Evolutionary conservation across 2,888 invertebrate genomes (phyloP).

Genomic region (Meliscaeva auricollis): DNA sequence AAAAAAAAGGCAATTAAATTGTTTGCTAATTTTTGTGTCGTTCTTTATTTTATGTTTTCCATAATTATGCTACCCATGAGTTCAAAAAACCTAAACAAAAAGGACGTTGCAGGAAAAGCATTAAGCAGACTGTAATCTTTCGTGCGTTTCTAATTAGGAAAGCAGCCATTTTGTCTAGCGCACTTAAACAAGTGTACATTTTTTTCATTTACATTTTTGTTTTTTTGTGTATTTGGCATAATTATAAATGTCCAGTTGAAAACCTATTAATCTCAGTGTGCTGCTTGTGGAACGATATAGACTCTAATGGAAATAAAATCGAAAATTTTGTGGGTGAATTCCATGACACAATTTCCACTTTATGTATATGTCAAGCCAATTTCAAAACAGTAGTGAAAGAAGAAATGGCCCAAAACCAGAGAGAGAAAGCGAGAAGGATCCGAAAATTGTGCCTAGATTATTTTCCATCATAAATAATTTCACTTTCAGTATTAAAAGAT

Average conservation of each 20-base stretch:
- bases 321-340: slow-evolving; percentile 50
- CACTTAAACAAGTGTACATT: slow-evolving; percentile 9
- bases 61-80: slow-evolving; percentile 29
- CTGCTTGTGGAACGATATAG: slow-evolving; percentile 7
- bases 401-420: neutral
- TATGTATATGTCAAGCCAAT: neutral
- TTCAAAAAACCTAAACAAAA: slow-evolving; percentile 17
- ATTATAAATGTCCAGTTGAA: slow-evolving; percentile 67
- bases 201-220: slow-evolving; percentile 21
- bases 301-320: slow-evolving; percentile 36
- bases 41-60: slow-evolving; percentile 27
- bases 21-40: slow-evolving; percentile 51
- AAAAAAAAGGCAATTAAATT: slow-evolving; percentile 48
- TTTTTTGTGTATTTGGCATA: slow-evolving; percentile 53
- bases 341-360: slow-evolving; percentile 59
- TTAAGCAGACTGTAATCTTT: slow-evolving; percentile 49
- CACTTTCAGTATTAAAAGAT: slow-evolving; percentile 30
- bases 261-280: slow-evolving; percentile 61
- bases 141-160: slow-evolving; percentile 58
- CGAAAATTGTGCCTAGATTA: slow-evolving; percentile 36
- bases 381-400: neutral
- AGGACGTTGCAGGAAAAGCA: slow-evolving; percentile 18
- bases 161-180: slow-evolving; percentile 57
- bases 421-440: neutral
- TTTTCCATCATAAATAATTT: slow-evolving; percentile 57